Conservation (phyloP, 2,113 vertebrate genomes). For the Alethe castanea region DNA sequence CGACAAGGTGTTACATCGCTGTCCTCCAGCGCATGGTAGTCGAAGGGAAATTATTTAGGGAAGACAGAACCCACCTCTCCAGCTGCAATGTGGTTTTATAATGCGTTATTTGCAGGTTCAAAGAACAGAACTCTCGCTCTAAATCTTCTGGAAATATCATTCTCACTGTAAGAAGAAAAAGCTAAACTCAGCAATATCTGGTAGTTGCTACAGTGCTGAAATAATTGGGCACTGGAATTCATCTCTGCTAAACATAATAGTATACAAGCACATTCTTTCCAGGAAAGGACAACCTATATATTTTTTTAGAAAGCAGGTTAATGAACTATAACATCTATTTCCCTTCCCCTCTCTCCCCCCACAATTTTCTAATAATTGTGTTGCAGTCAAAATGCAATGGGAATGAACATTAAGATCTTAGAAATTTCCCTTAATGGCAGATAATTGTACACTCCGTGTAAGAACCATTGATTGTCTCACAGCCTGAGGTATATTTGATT, state of each 20-base stretch:
- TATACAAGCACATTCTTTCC: not conserved
- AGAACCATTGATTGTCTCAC: not conserved
- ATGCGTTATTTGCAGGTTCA: not conserved
- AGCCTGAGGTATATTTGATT: not conserved
- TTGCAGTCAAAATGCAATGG: not conserved
- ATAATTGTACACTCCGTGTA: rapidly evolving
- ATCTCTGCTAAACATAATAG: not conserved
- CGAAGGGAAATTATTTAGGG: not conserved
- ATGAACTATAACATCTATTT: not conserved
- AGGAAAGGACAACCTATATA: not conserved
- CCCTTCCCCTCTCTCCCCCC: rapidly evolving
- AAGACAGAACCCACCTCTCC: not conserved
- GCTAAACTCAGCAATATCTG: not conserved
- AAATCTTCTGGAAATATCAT: not conserved
- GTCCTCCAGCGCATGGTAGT: rapidly evolving
- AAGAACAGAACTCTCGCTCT: not conserved
- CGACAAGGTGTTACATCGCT: too few relatives aligned
- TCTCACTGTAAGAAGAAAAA: not conserved
- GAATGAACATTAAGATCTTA: not conserved
- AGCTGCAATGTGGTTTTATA: not conserved
- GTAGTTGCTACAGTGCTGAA: not conserved
- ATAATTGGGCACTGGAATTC: not conserved
- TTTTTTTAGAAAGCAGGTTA: not conserved
- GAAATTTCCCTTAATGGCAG: not conserved
- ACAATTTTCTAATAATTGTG: not conserved